These are phyloP conservation scores for Philantomba maxwellii DNA, from an alignment of 2,113 vertebrate species.

Conservation along the genomic window DNA sequence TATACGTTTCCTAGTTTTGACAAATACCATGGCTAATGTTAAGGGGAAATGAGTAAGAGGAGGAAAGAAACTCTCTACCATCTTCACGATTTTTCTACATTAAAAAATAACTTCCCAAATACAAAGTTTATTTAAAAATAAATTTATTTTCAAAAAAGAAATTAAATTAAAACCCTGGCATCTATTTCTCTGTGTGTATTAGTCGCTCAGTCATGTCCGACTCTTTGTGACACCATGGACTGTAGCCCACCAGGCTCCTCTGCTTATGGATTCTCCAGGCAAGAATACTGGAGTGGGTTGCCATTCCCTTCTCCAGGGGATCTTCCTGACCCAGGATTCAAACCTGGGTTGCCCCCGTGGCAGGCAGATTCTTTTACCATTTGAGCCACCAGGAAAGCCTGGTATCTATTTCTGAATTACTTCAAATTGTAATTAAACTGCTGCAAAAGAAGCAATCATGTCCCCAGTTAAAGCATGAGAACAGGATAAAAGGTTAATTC, in stretches of 20 bases:
- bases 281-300: too few species aligned
- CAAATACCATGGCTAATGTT: not conserved
- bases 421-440: slow-evolving; percentile 7
- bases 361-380: not conserved
- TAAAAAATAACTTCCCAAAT: not conserved
- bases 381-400: not conserved
- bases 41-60: not conserved
- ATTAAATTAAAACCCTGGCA: not conserved
- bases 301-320: not conserved
- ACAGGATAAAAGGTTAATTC: not conserved
- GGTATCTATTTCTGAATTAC: not conserved
- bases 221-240: too few species aligned
- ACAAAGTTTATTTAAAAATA: not conserved
- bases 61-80: not conserved
- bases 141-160: not conserved
- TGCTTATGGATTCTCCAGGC: not conserved
- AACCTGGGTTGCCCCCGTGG: not conserved
- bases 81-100: not conserved
- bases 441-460: not conserved
- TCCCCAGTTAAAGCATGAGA: not conserved
- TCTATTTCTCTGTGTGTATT: not conserved
- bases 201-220: too few species aligned
- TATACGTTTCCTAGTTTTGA: not conserved
- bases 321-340: not conserved
- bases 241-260: too few species aligned